phyloP scores from a whole-genome alignment of 1,140 invertebrate genomes.

The Spodoptera litura region DNA sequence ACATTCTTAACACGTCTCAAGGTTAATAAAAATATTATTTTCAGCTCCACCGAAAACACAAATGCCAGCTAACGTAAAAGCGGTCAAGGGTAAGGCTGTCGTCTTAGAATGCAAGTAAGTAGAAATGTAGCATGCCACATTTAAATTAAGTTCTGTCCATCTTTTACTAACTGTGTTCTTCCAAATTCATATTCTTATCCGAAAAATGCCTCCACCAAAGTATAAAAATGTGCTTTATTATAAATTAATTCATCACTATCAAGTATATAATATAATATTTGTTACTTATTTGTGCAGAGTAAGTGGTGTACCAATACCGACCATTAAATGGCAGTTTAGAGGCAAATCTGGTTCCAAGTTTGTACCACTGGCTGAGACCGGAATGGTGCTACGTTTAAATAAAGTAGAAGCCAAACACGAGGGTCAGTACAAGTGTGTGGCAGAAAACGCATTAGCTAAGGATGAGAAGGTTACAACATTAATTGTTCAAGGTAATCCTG shows the following conservation, averaged over 20 bases:
- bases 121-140: no score
- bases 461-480: constrained; percentile 22
- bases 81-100: background rate
- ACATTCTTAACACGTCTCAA: background rate
- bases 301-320: constrained; percentile 25
- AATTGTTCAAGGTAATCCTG: constrained; percentile 35
- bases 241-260: background rate
- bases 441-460: background rate
- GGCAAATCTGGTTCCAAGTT: background rate
- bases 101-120: constrained; percentile 28
- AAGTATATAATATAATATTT: background rate
- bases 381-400: background rate
- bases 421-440: constrained; percentile 23
- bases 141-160: no score
- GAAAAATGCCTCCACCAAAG: no score
- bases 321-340: constrained; percentile 21
- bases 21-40: background rate
- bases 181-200: no score
- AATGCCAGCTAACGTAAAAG: background rate
- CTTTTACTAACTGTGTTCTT: no score
- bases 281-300: background rate
- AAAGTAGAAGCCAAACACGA: constrained; percentile 7
- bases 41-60: constrained; percentile 7
- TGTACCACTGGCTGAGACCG: background rate
- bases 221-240: background rate